Base-by-base conservation (phyloP, 92 coral and sea anemone species). In the Palythoa caribaeorum region DNA sequence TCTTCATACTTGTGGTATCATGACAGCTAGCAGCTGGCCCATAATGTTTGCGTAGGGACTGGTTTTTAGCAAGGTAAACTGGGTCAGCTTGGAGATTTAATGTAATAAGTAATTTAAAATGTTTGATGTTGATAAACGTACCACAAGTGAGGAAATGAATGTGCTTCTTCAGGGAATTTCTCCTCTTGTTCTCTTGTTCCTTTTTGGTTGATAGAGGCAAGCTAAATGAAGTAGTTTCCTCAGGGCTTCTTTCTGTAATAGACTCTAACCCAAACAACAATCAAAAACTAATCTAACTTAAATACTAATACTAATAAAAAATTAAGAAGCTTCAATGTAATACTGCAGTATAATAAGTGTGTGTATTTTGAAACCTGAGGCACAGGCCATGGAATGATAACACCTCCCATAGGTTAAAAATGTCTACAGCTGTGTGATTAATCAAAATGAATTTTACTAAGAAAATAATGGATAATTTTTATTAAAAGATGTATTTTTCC, bases 71-170 rank as follows among this genome's bases (percentile, higher is more conserved):
- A 44, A 5, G 6, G 7, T 8, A 44, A 44, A 5, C 6, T 4
- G 50, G 4, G 50, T 1, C 50, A 44, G 50, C 7, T 44, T 8
- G 7, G 50, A 44, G 50, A 6, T 44, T 44, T 44, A 3, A 8
- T 44, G 50, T 44, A 44, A 44, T 3, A 44, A 44, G 5, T 44
- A 44, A 4, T 59, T 59, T 12, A 12, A 9, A 73, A 73, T 19
- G 38, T 73, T 51, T 16, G 38, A 10, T 15, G 66, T 28, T 59
- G 36, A 15, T 40, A 62, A 12, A n/a, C 86, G 66, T 66, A 81
- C 86, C 60, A 6, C 86, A 60, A 21, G 35, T 66, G 71, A 81
- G 54, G 57, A 81, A 81, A 28, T 68, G 65, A 38, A 81, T 20
- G 76, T 81, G 86, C 47, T 81, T 81, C 86, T 66, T 66, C 38